These are phyloP conservation scores for Folsomia manolachei DNA, from an alignment of 2,888 invertebrate species.

Conservation along the genomic window DNA sequence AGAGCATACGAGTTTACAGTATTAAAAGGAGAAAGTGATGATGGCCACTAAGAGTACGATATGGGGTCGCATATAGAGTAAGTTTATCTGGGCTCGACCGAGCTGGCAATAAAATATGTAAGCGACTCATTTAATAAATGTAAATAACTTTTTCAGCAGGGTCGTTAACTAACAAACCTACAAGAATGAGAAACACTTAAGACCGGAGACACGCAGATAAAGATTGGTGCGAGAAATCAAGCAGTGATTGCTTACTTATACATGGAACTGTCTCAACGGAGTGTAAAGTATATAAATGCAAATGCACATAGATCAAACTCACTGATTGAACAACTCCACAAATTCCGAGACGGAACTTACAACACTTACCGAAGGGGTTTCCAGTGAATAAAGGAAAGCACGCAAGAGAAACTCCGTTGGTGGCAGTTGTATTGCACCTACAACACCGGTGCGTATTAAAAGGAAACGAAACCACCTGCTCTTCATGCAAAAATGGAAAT, in stretches of 20 bases:
- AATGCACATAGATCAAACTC: conserved; percentile 11
- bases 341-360: background rate
- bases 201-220: conserved; percentile 24
- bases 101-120: conserved; percentile 9
- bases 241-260: conserved; percentile 22
- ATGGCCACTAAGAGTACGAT: background rate
- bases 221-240: conserved; percentile 32
- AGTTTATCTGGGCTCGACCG: too few relatives aligned
- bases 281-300: conserved; percentile 17
- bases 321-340: background rate
- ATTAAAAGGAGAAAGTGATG: conserved; percentile 12
- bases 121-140: conserved; percentile 22
- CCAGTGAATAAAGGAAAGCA: too few relatives aligned
- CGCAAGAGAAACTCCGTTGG: too few relatives aligned
- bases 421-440: too few relatives aligned
- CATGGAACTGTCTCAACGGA: background rate
- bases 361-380: too few relatives aligned
- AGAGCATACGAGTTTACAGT: background rate
- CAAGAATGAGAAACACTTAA: conserved; percentile 11
- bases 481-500: too few relatives aligned
- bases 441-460: too few relatives aligned
- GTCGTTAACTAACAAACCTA: background rate
- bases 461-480: too few relatives aligned
- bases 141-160: conserved; percentile 38
- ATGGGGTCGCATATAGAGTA: background rate